phyloP scores from a whole-genome alignment of 2,113 vertebrate species.

The Entomyzon cyanotis region DNA sequence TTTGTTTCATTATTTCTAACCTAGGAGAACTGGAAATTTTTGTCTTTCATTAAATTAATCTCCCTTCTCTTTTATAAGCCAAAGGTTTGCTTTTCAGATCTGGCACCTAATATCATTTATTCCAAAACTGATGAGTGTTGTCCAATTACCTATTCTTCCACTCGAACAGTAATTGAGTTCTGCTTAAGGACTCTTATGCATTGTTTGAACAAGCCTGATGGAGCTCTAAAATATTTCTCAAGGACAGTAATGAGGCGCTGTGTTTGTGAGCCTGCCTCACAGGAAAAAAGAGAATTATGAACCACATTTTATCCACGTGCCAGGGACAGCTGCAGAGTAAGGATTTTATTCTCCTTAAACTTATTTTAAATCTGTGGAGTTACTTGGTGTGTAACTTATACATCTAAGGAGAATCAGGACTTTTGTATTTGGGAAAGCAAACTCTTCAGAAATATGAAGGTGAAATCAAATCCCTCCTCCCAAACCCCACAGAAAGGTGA shows the following conservation, averaged over 20 bases:
- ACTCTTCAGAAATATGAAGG: not conserved
- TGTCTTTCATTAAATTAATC: constrained; percentile 4
- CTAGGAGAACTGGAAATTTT: not conserved
- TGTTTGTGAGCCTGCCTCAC: not conserved
- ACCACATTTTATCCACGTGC: not conserved
- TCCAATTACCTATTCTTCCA: constrained; percentile 38
- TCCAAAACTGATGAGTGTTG: constrained; percentile 17
- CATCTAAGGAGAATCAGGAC: not conserved
- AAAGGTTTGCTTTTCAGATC: constrained; percentile 44
- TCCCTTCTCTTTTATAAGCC: not conserved
- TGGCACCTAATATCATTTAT: not conserved
- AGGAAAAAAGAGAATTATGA: not conserved
- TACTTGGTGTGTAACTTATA: not conserved
- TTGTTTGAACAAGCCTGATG: constrained; percentile 9
- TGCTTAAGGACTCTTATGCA: constrained; percentile 5
- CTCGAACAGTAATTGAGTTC: constrained; percentile 26
- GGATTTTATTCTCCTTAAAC: not conserved
- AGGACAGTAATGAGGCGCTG: not conserved
- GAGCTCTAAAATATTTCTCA: constrained; percentile 6
- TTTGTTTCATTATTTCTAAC: not conserved
- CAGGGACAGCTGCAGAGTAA: not conserved
- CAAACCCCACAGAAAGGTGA: not conserved
- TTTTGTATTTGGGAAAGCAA: not conserved
- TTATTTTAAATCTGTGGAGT: not conserved
- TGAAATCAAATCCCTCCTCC: not conserved